Percentiles rank a stretch among this genome's conserved stretches.
Evolutionary conservation across 2,888 invertebrate species (phyloP).

Genomic region (Nomada flava): DNA sequence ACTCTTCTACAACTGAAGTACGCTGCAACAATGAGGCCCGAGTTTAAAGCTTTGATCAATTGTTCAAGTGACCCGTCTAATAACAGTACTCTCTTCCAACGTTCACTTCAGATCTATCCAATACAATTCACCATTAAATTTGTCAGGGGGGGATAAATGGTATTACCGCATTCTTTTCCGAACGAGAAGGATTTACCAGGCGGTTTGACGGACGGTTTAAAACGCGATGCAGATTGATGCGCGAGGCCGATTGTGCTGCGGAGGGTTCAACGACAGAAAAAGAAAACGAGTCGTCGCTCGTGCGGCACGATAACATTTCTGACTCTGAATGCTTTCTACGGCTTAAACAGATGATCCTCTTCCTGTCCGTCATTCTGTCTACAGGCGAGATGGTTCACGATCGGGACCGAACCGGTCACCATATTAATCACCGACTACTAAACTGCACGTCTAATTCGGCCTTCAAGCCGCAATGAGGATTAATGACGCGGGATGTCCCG

Average conservation of each 20-base stretch:
- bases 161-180: conserved; percentile 4
- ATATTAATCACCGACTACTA: conserved; percentile 77
- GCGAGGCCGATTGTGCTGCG: conserved; percentile 40
- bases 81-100: neutral
- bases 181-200: conserved; percentile 40
- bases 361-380: conserved; percentile 70
- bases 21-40: too few relatives aligned
- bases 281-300: conserved; percentile 26
- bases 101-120: neutral
- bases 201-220: conserved; percentile 42
- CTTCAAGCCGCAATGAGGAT: conserved; percentile 80
- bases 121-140: conserved; percentile 13
- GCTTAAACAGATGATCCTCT: conserved; percentile 61
- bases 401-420: conserved; percentile 66
- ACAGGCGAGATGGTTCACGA: conserved; percentile 59
- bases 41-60: conserved; percentile 6
- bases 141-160: conserved; percentile 31
- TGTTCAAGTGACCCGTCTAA: neutral
- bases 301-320: conserved; percentile 54
- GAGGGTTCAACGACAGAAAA: conserved; percentile 31
- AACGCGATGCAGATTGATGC: conserved; percentile 48
- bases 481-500: conserved; percentile 78
- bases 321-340: conserved; percentile 53
- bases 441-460: conserved; percentile 78
- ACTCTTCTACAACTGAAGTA: too few relatives aligned